A percentile compares a stretch with the other conserved stretches of the same genome.
Conservation (phyloP, 1,140 invertebrate genomes). For the Laodelphax striatellus region DNA sequence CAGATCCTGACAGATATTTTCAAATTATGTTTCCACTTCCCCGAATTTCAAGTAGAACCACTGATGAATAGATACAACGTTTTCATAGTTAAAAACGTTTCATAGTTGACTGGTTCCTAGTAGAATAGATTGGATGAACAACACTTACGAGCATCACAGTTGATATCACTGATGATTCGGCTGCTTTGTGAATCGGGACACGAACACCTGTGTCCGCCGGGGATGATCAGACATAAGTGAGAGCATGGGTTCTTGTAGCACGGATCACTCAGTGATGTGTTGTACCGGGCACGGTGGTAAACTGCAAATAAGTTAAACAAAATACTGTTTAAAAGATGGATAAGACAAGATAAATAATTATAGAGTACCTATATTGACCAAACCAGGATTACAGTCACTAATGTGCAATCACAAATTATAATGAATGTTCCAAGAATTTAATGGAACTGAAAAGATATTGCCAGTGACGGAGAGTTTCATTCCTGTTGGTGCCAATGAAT, state of each 20-base stretch:
- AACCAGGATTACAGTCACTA: no score
- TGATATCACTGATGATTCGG: constrained; percentile 32
- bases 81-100: no score
- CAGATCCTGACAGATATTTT: no score
- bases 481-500: no score
- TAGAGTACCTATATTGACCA: no score
- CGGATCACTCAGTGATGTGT: constrained; percentile 55
- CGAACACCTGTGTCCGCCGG: constrained; percentile 70
- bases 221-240: constrained; percentile 83
- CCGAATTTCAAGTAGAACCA: no score
- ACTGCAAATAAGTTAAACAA: constrained; percentile 35
- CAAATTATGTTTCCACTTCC: no score
- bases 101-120: background rate
- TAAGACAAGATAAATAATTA: background rate
- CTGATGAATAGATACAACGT: no score
- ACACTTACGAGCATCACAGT: constrained; percentile 59
- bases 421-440: no score
- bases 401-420: no score
- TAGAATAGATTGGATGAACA: background rate
- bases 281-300: constrained; percentile 69
- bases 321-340: background rate
- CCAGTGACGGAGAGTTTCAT: no score
- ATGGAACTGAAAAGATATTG: no score
- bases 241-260: constrained; percentile 65
- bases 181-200: constrained; percentile 64